Percentiles rank a stretch among this genome's conserved stretches.
Conservation (phyloP, 2,888 invertebrate genomes). For the Eilema caniola region DNA sequence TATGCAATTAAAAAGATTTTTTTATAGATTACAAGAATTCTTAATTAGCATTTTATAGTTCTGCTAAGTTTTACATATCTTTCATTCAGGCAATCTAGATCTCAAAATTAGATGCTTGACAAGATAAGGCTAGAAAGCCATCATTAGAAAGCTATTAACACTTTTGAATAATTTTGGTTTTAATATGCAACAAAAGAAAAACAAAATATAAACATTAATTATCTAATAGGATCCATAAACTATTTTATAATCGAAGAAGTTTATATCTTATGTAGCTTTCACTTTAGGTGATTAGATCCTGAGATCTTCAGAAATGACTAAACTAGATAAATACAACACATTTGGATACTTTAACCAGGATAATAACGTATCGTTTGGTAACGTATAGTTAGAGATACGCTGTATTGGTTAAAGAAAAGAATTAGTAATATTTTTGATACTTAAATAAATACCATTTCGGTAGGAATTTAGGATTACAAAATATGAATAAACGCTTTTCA, state of each 20-base stretch:
- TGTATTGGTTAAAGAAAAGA: too few species aligned
- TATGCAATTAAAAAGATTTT: background rate
- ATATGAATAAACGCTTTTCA: background rate
- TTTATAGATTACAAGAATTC: background rate
- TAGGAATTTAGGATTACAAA: background rate
- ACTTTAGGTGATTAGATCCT: too few species aligned
- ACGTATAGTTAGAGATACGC: too few species aligned
- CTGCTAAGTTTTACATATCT: background rate
- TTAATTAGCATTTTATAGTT: background rate
- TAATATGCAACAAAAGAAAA: background rate
- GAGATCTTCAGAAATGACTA: too few species aligned
- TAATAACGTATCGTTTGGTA: too few species aligned
- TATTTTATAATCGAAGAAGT: background rate
- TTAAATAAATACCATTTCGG: too few species aligned
- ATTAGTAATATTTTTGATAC: too few species aligned
- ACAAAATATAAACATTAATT: background rate
- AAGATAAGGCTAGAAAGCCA: background rate
- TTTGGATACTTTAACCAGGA: too few species aligned
- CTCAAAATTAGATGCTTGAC: background rate
- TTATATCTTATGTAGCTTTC: too few species aligned
- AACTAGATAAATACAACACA: too few species aligned
- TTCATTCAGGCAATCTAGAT: background rate
- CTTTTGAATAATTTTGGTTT: background rate
- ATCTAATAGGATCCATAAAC: too few species aligned
- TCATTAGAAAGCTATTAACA: slow-evolving; percentile 5